These are phyloP conservation scores for Halesus radiatus DNA, from an alignment of 1,140 invertebrate species.

Conservation along the genomic window DNA sequence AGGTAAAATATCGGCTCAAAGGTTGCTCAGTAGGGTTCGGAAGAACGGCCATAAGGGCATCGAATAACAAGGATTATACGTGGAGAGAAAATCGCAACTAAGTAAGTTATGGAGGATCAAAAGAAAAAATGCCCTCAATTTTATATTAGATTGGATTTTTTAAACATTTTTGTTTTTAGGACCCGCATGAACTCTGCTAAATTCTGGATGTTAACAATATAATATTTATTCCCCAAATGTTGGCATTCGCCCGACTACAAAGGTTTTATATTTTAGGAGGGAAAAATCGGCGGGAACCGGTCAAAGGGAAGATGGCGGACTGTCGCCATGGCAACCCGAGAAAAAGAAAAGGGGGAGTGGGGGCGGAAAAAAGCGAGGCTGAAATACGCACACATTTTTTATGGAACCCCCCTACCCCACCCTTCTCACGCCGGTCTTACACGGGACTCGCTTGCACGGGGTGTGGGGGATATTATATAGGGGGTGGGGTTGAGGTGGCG, in stretches of 20 bases:
- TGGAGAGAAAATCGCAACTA: too few species aligned
- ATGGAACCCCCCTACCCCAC: constrained; percentile 26
- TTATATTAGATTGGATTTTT: too few species aligned
- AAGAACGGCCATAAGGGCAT: too few species aligned
- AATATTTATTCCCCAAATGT: too few species aligned
- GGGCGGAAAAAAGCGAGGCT: constrained; percentile 48
- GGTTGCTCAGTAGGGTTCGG: too few species aligned
- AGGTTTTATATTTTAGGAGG: constrained; percentile 44
- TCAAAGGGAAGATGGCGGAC: constrained; percentile 35
- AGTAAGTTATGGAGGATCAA: too few species aligned
- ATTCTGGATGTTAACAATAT: too few species aligned
- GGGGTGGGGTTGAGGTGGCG: neutral
- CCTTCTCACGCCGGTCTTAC: neutral
- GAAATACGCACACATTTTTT: constrained; percentile 52
- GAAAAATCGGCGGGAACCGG: constrained; percentile 41
- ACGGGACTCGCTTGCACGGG: neutral
- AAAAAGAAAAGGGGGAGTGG: constrained; percentile 38
- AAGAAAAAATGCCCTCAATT: too few species aligned
- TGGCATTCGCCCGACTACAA: constrained; percentile 16
- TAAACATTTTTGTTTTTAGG: too few species aligned
- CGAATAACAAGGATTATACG: too few species aligned
- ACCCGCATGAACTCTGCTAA: too few species aligned
- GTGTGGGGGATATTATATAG: neutral
- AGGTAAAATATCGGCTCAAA: too few species aligned
- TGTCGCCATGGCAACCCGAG: constrained; percentile 44